These are phyloP conservation scores for Nasua narica DNA, from an alignment of 2,797 vertebrate genomes.

Conservation along the genomic window DNA sequence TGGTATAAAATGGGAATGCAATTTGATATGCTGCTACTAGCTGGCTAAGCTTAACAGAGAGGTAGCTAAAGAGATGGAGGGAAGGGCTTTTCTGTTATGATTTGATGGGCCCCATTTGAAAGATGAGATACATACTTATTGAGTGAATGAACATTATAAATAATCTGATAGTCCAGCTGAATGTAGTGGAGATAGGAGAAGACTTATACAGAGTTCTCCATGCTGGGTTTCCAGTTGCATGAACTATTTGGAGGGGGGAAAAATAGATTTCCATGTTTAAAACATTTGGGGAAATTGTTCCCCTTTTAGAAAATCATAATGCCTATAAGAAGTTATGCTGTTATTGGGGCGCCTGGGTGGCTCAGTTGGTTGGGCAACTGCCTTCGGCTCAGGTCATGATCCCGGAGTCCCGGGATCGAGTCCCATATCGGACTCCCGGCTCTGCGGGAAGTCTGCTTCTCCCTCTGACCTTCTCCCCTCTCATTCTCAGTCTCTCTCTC, in stretches of 20 bases:
- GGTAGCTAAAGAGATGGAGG: neutral
- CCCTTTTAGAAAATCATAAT: neutral
- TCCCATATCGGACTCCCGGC: too few relatives aligned
- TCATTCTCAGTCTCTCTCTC: too few relatives aligned
- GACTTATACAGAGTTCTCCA: neutral
- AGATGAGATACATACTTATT: neutral
- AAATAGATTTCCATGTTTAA: conserved; percentile 9
- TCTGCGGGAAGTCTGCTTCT: too few relatives aligned
- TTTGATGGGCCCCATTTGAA: neutral
- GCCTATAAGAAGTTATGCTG: neutral
- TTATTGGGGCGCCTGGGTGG: neutral
- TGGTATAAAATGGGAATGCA: neutral
- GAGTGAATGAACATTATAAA: neutral
- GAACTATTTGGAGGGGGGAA: neutral
- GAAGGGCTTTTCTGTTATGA: neutral
- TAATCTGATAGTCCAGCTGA: neutral
- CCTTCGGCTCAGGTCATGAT: neutral
- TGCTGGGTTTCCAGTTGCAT: neutral
- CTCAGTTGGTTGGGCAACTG: neutral
- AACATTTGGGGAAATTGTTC: neutral
- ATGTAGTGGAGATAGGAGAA: neutral
- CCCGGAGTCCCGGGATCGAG: too few relatives aligned
- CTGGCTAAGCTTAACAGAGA: neutral
- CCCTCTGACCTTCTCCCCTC: too few relatives aligned
- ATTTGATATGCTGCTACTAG: neutral